Percentiles rank a stretch among this genome's conserved stretches.
phyloP scores from a whole-genome alignment of 2,888 invertebrate genomes.

The Macaria notata region DNA sequence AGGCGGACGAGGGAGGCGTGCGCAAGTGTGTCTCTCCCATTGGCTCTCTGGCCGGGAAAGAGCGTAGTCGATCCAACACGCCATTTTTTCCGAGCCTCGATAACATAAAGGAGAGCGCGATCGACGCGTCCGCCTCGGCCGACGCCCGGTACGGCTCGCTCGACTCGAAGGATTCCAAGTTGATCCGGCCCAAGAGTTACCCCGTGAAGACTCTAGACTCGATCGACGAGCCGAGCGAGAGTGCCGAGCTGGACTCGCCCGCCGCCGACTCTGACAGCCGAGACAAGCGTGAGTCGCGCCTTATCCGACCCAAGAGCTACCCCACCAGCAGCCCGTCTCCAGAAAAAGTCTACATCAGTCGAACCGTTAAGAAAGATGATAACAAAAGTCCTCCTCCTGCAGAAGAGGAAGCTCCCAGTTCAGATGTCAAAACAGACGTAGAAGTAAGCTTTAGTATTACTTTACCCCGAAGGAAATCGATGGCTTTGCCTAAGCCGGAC shows the following conservation, averaged over 20 bases:
- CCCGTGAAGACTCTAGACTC: constrained; percentile 71
- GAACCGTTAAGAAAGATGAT: constrained; percentile 55
- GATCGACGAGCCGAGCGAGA: constrained; percentile 53
- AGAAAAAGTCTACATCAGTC: constrained; percentile 62
- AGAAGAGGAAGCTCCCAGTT: constrained; percentile 36
- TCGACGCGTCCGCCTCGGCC: constrained; percentile 48
- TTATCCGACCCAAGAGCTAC: constrained; percentile 83
- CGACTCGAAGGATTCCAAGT: constrained; percentile 63
- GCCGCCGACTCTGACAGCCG: constrained; percentile 45
- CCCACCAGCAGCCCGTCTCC: constrained; percentile 76
- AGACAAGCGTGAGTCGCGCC: constrained; percentile 65
- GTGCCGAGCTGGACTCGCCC: constrained; percentile 40
- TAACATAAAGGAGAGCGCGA: constrained; percentile 70
- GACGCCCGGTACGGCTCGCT: constrained; percentile 39
- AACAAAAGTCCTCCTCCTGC: constrained; percentile 42
- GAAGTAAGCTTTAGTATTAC: constrained; percentile 77
- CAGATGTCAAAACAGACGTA: constrained; percentile 59
- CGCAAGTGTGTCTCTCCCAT: constrained; percentile 69
- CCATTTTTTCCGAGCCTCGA: constrained; percentile 78
- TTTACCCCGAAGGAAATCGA: constrained; percentile 62
- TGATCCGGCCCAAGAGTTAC: constrained; percentile 83
- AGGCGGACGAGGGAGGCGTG: constrained; percentile 48
- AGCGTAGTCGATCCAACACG: constrained; percentile 73
- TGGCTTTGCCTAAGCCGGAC: constrained; percentile 43
- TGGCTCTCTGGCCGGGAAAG: constrained; percentile 54